phyloP scores from a whole-genome alignment of 2,797 vertebrate species.

The Mus minutoides region DNA sequence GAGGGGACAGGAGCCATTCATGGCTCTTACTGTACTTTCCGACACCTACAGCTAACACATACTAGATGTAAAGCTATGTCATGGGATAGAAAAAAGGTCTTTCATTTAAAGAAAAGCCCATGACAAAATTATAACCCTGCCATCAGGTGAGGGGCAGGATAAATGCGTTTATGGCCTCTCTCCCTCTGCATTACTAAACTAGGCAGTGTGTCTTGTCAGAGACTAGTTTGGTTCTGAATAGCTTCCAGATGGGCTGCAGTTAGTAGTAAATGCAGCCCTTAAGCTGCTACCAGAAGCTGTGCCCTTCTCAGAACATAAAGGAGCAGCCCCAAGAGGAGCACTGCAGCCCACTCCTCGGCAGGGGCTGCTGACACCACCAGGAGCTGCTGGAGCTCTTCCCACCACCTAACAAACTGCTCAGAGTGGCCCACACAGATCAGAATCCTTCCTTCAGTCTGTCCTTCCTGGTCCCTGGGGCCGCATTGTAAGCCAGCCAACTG shows the following conservation, averaged over 20 bases:
- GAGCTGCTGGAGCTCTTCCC: not conserved
- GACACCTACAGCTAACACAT: not conserved
- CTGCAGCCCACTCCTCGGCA: not conserved
- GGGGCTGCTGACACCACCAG: not conserved
- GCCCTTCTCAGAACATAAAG: not conserved
- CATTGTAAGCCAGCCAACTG: not conserved
- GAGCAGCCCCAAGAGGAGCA: not conserved
- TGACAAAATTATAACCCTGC: not conserved
- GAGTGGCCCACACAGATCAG: not conserved
- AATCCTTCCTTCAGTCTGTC: not conserved
- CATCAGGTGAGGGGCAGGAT: not conserved
- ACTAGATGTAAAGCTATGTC: not conserved
- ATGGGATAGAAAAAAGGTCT: not conserved
- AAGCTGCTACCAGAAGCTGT: not conserved
- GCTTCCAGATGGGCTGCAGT: not conserved
- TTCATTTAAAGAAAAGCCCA: not conserved
- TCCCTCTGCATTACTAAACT: not conserved
- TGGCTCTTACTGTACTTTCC: not conserved
- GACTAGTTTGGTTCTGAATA: not conserved
- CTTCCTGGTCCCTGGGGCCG: not conserved
- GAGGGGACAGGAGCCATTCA: not conserved
- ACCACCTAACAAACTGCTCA: not conserved
- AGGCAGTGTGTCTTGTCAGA: not conserved
- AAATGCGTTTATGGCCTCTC: not conserved
- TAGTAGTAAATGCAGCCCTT: not conserved